Percentiles rank a stretch among this genome's conserved stretches.
These are phyloP conservation scores for Geodia barretti DNA, from an alignment of 37 sponge, comb jelly and placozoan genomes.

Conservation along the genomic window DNA sequence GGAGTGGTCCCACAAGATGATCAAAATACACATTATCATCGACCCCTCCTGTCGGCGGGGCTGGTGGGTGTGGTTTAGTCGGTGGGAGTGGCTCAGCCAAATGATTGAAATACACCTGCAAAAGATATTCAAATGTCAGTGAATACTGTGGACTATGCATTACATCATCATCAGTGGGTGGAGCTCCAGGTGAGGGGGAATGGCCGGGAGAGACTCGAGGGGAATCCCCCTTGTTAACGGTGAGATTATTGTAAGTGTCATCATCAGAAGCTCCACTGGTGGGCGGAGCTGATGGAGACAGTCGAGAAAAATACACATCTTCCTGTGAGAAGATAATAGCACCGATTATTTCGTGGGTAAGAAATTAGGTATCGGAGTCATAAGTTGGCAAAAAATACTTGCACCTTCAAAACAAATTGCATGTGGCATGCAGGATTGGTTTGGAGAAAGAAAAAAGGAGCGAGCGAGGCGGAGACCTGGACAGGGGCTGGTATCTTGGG, in stretches of 20 bases:
- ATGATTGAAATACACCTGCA: not conserved
- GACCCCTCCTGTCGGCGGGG: not conserved
- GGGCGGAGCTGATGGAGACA: not conserved
- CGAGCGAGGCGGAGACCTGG: no score
- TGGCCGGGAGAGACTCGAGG: not conserved
- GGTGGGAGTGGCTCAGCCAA: not conserved
- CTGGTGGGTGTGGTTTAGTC: not conserved
- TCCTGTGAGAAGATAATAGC: no score
- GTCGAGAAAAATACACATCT: not conserved
- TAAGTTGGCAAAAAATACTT: no score
- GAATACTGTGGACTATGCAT: no score
- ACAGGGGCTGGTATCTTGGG: not conserved
- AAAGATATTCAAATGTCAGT: no score
- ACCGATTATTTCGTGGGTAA: no score
- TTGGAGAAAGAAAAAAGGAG: no score
- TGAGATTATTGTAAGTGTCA: not conserved
- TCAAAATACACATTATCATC: not conserved
- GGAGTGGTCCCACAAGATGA: conserved; percentile 1
- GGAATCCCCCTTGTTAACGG: not conserved
- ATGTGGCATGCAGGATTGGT: no score
- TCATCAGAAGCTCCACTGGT: not conserved
- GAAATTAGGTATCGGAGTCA: no score
- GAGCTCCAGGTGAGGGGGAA: not conserved
- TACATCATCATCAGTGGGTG: not conserved
- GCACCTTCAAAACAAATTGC: no score